These are phyloP conservation scores for Hippoglossus stenolepis DNA, from an alignment of 2,113 vertebrate genomes.

Conservation along the genomic window DNA sequence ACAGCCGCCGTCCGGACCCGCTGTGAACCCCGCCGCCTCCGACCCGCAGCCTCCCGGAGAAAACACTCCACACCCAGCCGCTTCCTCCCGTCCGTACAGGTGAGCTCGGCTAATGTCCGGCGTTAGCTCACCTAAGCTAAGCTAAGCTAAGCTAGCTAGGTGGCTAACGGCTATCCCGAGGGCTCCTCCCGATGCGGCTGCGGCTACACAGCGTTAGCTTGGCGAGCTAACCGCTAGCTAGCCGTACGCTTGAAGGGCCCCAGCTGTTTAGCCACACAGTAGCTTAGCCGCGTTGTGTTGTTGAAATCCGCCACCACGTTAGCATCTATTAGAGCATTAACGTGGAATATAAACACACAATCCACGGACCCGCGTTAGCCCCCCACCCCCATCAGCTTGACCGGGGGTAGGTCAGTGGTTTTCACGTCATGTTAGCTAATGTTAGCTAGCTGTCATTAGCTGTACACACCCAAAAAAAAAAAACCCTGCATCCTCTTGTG, in stretches of 20 bases:
- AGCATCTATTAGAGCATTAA: background rate
- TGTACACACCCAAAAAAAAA: conserved; percentile 75
- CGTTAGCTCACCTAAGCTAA: conserved; percentile 13
- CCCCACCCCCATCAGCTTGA: background rate
- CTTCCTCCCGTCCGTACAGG: conserved; percentile 34
- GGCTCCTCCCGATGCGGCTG: conserved; percentile 67
- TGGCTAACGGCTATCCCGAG: conserved; percentile 44
- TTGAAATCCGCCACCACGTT: background rate
- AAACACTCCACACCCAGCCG: background rate
- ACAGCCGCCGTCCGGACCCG: conserved; percentile 18
- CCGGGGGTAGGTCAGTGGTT: background rate
- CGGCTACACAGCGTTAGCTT: conserved; percentile 50
- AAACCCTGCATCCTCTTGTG: conserved; percentile 44
- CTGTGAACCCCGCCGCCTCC: conserved; percentile 7
- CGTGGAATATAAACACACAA: background rate
- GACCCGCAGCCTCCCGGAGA: conserved; percentile 9
- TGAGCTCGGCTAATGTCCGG: conserved; percentile 52
- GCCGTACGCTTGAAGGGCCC: conserved; percentile 46
- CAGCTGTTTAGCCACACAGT: conserved; percentile 24
- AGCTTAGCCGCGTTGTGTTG: background rate
- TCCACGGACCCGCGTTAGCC: background rate
- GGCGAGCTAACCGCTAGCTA: conserved; percentile 42
- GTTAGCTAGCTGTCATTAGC: conserved; percentile 71
- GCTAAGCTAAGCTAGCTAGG: conserved; percentile 4
- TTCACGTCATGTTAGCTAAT: conserved; percentile 45